Evolutionary conservation across 1,140 invertebrate species (phyloP), one percentile per base, ranked within the genome.

Genomic region (Cecropterus lyciades): DNA sequence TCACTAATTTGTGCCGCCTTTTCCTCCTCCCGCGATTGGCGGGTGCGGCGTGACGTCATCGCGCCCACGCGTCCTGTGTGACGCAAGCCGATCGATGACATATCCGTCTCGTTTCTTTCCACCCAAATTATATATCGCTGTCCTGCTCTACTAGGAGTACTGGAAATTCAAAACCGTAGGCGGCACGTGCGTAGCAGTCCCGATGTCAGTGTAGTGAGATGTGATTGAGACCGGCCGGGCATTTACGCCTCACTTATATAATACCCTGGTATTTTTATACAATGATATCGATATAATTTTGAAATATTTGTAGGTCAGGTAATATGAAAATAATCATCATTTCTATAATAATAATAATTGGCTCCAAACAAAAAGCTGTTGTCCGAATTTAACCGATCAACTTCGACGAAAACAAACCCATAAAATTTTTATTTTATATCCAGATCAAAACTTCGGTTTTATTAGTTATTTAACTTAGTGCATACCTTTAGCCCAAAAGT

Each of bases 41-140:
- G 68, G 75, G 72, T 60, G 64, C 70, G 65, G 55, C 57, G 82
- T 91, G 89, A 91, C 89, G 89, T 91, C 87, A 89, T 85, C 84
- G 82, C 89, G 76, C 89, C 89, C 89, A 90, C 89, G 85, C 89
- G 80, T 80, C 51, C 62, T 60, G 62, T 73, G 84, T 91, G 89
- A 91, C 89, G 89, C 87, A 89, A 88, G 75, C 78, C 79, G 84
- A 91, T 91, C 89, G 84, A 91, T 91, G 77, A 17, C 78, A 63
- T 73, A 63, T 17, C 46, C 20, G 13, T 82, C 79, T 74, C 81
- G 57, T 65, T 86, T 67, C 24, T 16, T 52, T 73, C n/a, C 51
- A 48, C 33, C 37, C 6, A 30, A 17, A 37, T 27, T 49, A 37
- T 15, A 60, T 60, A 40, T 42, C 17, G 37, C 49, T 7, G 16